Evolutionary conservation across 2,797 vertebrate genomes (phyloP).

Genomic region (Rhodeus uyekii): DNA sequence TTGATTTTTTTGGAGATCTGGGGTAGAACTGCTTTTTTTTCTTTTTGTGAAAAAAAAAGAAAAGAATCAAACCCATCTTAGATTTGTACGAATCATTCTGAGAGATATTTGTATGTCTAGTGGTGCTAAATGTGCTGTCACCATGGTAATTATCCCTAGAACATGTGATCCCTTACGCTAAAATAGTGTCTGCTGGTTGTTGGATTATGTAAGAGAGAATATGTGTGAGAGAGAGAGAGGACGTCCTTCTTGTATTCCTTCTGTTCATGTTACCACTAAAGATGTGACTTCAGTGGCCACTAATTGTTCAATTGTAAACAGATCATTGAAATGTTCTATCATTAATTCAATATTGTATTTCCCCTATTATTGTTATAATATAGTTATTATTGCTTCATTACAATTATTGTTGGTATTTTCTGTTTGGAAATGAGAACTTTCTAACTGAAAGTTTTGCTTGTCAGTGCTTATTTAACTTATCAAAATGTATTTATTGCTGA

Average conservation of each 20-base stretch:
- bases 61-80: slow-evolving; percentile 1
- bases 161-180: slow-evolving; percentile 72
- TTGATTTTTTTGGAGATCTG: background rate
- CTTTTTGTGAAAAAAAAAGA: background rate
- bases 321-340: slow-evolving; percentile 75
- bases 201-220: slow-evolving; percentile 16
- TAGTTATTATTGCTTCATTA: slow-evolving; percentile 49
- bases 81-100: slow-evolving; percentile 45
- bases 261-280: slow-evolving; percentile 28
- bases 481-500: slow-evolving; percentile 95
- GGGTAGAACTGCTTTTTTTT: background rate
- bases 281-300: slow-evolving; percentile 60
- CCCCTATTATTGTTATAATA: slow-evolving; percentile 48
- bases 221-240: slow-evolving; percentile 7
- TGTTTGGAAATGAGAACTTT: slow-evolving; percentile 70
- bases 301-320: slow-evolving; percentile 76
- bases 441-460: slow-evolving; percentile 81
- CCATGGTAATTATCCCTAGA: slow-evolving; percentile 59
- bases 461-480: slow-evolving; percentile 96
- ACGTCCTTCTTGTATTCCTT: slow-evolving; percentile 4
- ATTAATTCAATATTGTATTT: slow-evolving; percentile 41
- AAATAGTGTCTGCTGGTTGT: slow-evolving; percentile 36
- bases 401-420: slow-evolving; percentile 62
- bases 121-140: slow-evolving; percentile 78
- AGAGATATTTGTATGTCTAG: slow-evolving; percentile 59